Conservation (phyloP, 2,888 invertebrate species). For the Corythucha ciliata region DNA sequence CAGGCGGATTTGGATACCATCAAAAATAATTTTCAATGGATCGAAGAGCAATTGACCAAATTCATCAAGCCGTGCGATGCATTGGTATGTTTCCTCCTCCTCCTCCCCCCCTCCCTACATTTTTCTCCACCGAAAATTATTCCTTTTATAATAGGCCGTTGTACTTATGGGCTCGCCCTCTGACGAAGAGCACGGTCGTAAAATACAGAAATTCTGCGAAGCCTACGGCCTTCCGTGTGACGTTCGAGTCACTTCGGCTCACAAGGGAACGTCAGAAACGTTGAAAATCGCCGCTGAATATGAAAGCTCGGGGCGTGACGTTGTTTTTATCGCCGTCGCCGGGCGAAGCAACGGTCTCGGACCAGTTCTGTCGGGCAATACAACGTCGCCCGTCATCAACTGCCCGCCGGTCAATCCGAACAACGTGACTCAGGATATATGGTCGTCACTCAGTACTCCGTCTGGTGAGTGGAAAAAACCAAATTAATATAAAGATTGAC, state of each 20-base stretch:
- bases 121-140: not conserved
- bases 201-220: slow-evolving; percentile 62
- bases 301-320: slow-evolving; percentile 64
- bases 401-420: slow-evolving; percentile 81
- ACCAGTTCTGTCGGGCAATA: slow-evolving; percentile 89
- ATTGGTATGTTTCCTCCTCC: too few relatives aligned
- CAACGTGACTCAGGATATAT: slow-evolving; percentile 69
- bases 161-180: slow-evolving; percentile 91
- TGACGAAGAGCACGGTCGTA: slow-evolving; percentile 73
- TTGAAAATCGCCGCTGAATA: slow-evolving; percentile 66
- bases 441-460: slow-evolving; percentile 94
- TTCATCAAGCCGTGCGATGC: slow-evolving; percentile 56
- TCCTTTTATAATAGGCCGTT: slow-evolving; percentile 49
- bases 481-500: too few relatives aligned
- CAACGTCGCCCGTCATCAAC: slow-evolving; percentile 90
- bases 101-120: too few relatives aligned
- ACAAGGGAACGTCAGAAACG: slow-evolving; percentile 82
- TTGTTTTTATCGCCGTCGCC: slow-evolving; percentile 91
- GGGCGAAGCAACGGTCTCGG: slow-evolving; percentile 96
- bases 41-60: slow-evolving; percentile 70
- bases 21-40: slow-evolving; percentile 90
- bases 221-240: slow-evolving; percentile 69
- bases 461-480: too few relatives aligned
- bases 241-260: slow-evolving; percentile 83
- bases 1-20: slow-evolving; percentile 76